Base-by-base conservation (phyloP, 2,888 invertebrate species). In the Lycocerus yunnanus region DNA sequence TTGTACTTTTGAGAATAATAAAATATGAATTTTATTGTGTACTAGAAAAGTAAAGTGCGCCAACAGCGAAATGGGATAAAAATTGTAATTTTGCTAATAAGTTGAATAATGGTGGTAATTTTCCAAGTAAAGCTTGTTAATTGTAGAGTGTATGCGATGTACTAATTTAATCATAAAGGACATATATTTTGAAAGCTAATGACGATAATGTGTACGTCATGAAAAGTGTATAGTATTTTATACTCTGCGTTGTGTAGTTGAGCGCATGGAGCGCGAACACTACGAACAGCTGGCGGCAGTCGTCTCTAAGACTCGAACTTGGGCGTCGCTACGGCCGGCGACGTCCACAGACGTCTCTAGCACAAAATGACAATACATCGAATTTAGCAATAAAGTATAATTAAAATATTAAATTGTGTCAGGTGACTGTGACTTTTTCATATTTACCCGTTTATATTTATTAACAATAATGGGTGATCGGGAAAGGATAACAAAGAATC, bases 401-500 rank as follows among this genome's bases (percentile, higher is more conserved):
- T 71, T 18, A 68, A 71, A n/a, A 70, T 69, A 24, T 75, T 68
- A 71, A 71, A 24, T 72, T 74, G 68, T 70, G 69, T 76, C 66
- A 65, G 72, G 78, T 78, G 78, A 76, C 70, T 77, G 79, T 72
- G 76, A 77, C 80, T 76, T 80, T 80, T 81, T 78, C 78, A 79
- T 79, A 80, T 78, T 73, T 76, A 71, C 71, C 72, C 67, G 67
- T 68, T 58, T 66, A 21, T 58, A 60, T 58, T 67, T 18, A 14
- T 70, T 71, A 68, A 66, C 76, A 66, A 69, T 66, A 71, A 87
- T 87, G 86, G 85, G 85, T 73, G 87, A 87, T 76, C 83, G 86
- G 63, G 87, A 86, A 77, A 84, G 87, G 81, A 84, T 85, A 80
- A 80, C 84, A 67, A 87, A 87, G 82, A 86, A 85, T 77, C 84